A percentile compares a stretch with the other conserved stretches of the same genome.
phyloP scores from a whole-genome alignment of 2,113 vertebrate species.

The Passer domesticus region DNA sequence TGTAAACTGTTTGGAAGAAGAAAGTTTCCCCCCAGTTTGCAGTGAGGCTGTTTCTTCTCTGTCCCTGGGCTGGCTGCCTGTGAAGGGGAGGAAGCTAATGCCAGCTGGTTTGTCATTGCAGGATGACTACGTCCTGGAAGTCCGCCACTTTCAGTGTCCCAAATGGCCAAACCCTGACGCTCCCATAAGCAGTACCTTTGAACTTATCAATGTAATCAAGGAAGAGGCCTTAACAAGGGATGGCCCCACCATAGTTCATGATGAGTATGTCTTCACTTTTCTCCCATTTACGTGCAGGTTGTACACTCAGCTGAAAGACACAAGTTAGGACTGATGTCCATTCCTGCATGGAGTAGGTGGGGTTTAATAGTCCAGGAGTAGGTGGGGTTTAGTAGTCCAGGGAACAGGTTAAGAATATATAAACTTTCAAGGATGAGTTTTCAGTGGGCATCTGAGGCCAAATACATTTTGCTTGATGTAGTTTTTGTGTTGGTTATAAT shows the following conservation, averaged over 20 bases:
- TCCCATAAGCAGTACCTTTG: slow-evolving; percentile 95
- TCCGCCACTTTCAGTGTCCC: slow-evolving; percentile 97
- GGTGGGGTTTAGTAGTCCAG: neutral
- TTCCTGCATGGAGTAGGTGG: neutral
- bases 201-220: slow-evolving; percentile 98
- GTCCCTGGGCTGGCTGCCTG: neutral
- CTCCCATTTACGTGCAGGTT: neutral
- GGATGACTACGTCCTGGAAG: slow-evolving; percentile 98
- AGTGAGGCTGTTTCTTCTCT: neutral
- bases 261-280: slow-evolving; percentile 85
- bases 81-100: neutral
- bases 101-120: slow-evolving; percentile 62
- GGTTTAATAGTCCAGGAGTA: neutral
- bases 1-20: neutral
- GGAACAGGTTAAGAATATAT: neutral
- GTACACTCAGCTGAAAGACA: neutral
- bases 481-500: neutral
- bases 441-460: neutral
- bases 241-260: slow-evolving; percentile 96
- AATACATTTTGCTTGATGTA: neutral
- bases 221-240: slow-evolving; percentile 97
- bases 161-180: slow-evolving; percentile 97
- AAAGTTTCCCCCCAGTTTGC: neutral
- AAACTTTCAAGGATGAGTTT: neutral
- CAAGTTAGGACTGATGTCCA: neutral